Base-by-base conservation (phyloP, 2,797 vertebrate genomes). In the Gobio occitaniae region DNA sequence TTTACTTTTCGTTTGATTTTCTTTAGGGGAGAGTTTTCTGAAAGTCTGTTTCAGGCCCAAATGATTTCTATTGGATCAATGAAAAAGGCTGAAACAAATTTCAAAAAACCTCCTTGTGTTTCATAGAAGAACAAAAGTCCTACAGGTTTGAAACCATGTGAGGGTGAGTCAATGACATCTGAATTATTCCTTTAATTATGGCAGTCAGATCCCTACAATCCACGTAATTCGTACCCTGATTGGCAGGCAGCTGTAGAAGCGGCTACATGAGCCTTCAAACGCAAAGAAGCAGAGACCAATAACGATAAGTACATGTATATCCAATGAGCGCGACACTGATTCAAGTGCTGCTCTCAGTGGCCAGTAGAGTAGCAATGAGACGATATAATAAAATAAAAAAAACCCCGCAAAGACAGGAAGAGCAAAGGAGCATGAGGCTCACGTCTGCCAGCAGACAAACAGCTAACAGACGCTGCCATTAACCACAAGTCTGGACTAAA, bases 401-500 rank as follows among this genome's bases (percentile, higher is more conserved):
- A 78, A 25, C 41, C 19, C 6, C 0, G 63, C 41, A 21, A 54
- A 56, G 21, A 13, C 47, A 68, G 36, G 17, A 83, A 66, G n/a
- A 83, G 16, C 48, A 38, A 68, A 65, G 41, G 54, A 8, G 56
- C 80, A 74, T 8, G 17, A 63, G 29, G 71, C 29, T 83, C 21
- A 54, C 15, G 59, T 68, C 63, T 84, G 63, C 48, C 36, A 12
- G 63, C 63, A 84, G 75, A 78, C 65, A 47, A 56, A 70, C 70
- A 66, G 21, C 82, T 19, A 70, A 84, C 75, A 87, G 82, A 80
- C 38, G 13, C 70, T 74, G 68, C 68, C 59, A 72, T 83, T 78
- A 86, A 80, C 61, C 71, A 80, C 52, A 25, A 80, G 69, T 72
- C 77, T 80, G 63, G 52, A 70, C 81, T 68, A 68, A 65, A 41